Percentiles rank a stretch among this genome's conserved stretches.
These are phyloP conservation scores for Amyelois transitella DNA, from an alignment of 1,140 invertebrate species.

Conservation along the genomic window DNA sequence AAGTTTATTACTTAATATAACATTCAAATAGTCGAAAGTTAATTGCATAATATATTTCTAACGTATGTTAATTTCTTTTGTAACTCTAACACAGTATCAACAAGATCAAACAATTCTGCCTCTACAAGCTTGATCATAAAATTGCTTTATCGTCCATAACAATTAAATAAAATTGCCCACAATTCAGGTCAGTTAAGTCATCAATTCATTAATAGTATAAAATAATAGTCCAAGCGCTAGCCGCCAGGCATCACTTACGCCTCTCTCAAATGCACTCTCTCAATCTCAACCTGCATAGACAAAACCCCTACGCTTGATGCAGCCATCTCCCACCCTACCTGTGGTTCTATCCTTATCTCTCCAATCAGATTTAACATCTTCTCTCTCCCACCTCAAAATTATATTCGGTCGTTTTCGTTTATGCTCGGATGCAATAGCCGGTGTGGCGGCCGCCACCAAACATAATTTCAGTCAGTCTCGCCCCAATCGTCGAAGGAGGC, in stretches of 20 bases:
- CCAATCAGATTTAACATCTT: slow-evolving; percentile 23
- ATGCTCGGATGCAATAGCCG: slow-evolving; percentile 64
- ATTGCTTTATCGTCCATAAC: slow-evolving; percentile 38
- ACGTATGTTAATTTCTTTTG: not conserved
- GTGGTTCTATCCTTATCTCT: slow-evolving; percentile 34
- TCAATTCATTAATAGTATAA: slow-evolving; percentile 38
- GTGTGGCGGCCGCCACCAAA: slow-evolving; percentile 45
- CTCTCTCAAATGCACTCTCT: slow-evolving; percentile 47
- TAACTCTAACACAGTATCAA: not conserved
- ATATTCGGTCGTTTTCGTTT: slow-evolving; percentile 63
- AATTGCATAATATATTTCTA: too few relatives aligned
- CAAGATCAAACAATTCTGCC: slow-evolving; percentile 2
- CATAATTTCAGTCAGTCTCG: slow-evolving; percentile 63
- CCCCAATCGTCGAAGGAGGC: slow-evolving; percentile 41
- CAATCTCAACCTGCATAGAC: slow-evolving; percentile 53
- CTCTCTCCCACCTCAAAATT: slow-evolving; percentile 53
- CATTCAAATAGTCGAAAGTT: too few relatives aligned
- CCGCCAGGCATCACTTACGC: slow-evolving; percentile 22
- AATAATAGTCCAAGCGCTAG: slow-evolving; percentile 19
- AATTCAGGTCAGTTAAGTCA: slow-evolving; percentile 41
- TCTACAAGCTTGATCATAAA: slow-evolving; percentile 31
- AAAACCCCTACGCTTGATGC: slow-evolving; percentile 42
- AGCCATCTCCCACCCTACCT: slow-evolving; percentile 55
- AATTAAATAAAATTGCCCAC: slow-evolving; percentile 42
- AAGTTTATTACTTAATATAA: too few relatives aligned